These are phyloP conservation scores for Magallana nippona DNA, from an alignment of 2,888 invertebrate species.

Conservation along the genomic window DNA sequence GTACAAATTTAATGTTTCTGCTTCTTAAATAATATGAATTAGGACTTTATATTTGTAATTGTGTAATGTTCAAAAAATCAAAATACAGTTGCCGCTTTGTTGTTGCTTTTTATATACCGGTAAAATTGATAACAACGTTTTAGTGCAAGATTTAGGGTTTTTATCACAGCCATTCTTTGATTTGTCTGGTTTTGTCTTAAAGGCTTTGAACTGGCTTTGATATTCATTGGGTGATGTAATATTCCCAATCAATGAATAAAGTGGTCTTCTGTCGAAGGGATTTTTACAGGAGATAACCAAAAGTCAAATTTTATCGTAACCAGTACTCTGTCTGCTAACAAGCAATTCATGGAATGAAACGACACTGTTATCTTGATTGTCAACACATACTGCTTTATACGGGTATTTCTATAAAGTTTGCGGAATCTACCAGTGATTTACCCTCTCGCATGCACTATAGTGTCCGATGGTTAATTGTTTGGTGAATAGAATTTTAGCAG, in stretches of 20 bases:
- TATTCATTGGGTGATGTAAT: conserved; percentile 8
- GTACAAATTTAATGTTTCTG: too few species aligned
- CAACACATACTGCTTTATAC: background rate
- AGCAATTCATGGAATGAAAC: background rate
- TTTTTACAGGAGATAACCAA: conserved; percentile 10
- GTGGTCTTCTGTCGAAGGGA: conserved; percentile 2
- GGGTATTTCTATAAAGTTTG: conserved; percentile 10
- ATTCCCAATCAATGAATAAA: conserved; percentile 3
- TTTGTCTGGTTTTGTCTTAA: background rate
- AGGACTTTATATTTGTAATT: too few species aligned
- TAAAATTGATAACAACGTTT: too few species aligned
- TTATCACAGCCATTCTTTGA: background rate
- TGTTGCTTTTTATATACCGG: too few species aligned
- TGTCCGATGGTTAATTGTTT: too few species aligned
- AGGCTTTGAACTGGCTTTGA: conserved; percentile 7
- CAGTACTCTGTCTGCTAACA: background rate
- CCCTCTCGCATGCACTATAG: background rate
- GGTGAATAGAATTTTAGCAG: too few species aligned
- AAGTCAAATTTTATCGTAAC: conserved; percentile 22
- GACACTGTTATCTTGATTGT: background rate
- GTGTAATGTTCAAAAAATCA: too few species aligned
- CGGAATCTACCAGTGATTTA: background rate
- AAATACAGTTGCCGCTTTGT: too few species aligned
- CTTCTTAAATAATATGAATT: too few species aligned
- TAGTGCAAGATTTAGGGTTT: too few species aligned